phyloP scores from a whole-genome alignment of 2,113 vertebrate genomes.

The Meles meles region DNA sequence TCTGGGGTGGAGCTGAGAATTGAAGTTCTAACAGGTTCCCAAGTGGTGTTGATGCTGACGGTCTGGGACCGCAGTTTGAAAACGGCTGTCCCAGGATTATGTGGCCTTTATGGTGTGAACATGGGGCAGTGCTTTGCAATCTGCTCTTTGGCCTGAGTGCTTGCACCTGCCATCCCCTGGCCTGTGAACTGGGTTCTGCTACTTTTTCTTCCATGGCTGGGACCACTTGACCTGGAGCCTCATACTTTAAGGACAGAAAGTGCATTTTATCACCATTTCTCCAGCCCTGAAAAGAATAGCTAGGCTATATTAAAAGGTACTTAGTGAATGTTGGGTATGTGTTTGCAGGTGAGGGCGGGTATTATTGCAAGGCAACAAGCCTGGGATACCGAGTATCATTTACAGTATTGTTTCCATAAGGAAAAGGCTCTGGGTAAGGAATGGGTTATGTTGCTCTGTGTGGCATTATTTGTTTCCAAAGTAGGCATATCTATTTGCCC shows the following conservation, averaged over 20 bases:
- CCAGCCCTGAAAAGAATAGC: background rate
- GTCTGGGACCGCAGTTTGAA: background rate
- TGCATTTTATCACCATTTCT: background rate
- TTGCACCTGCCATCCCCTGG: background rate
- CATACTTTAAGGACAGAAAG: background rate
- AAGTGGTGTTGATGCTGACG: background rate
- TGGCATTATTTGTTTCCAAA: background rate
- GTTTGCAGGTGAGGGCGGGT: background rate
- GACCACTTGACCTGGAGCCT: background rate
- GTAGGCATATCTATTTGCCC: background rate
- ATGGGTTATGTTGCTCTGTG: background rate
- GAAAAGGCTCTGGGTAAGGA: background rate
- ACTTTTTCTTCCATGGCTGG: background rate
- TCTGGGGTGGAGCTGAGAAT: background rate
- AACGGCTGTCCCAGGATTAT: background rate
- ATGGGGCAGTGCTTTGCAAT: background rate
- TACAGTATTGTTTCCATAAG: constrained; percentile 8
- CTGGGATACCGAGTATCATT: background rate
- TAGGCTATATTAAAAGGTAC: background rate
- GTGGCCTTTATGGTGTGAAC: background rate
- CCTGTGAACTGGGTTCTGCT: background rate
- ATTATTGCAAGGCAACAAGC: background rate
- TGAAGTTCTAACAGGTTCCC: background rate
- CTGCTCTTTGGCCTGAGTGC: background rate
- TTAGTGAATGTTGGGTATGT: background rate